Base-by-base conservation (phyloP, 2,888 invertebrate species). In the Prosapia bicincta region DNA sequence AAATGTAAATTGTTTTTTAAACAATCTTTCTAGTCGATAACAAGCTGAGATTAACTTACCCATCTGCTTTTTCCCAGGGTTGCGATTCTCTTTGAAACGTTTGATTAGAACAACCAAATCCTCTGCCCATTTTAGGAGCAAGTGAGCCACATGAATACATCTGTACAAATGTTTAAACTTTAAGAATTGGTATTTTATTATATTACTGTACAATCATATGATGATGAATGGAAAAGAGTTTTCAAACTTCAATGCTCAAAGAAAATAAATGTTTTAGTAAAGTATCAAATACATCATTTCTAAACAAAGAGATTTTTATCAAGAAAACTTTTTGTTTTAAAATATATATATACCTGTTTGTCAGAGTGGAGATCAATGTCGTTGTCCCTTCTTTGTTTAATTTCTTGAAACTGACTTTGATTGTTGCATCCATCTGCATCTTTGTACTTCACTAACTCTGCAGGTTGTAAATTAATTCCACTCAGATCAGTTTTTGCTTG, bases 51-150 rank as follows among this genome's bases (percentile, higher is more conserved):
- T 30, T 30, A 69, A 72, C 79, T 80, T 83, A 87, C 86, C 88
- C 88, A 82, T 88, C 88, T 43, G 86, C 86, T 54, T 85, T 80
- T 80, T 88, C 88, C 88, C 88, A 88, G 0, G 87, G 87, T 79
- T 87, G 86, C 26, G 87, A 82, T 1, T 86, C 84, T 76, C 86
- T 84, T 25, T 84, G 82, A 80, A 87, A 86, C 74, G 83, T 83
- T 78, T 85, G 85, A 79, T 86, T 85, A 81, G 85, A 84, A 78
- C 86, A 77, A 82, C 83, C 83, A 66, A 83, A 79, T 15, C 83
- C 85, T 54, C 86, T 82, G 15, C 85, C 84, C 87, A 88, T 86
- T 81, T 86, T 87, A 20, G 87, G 87, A 15, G 87, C 87, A 79
- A 87, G 81, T 2, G 87, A 87, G 0, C 87, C 87, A 83, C 87